These are phyloP conservation scores for Alosa alosa DNA, from an alignment of 2,113 vertebrate genomes.

Conservation along the genomic window DNA sequence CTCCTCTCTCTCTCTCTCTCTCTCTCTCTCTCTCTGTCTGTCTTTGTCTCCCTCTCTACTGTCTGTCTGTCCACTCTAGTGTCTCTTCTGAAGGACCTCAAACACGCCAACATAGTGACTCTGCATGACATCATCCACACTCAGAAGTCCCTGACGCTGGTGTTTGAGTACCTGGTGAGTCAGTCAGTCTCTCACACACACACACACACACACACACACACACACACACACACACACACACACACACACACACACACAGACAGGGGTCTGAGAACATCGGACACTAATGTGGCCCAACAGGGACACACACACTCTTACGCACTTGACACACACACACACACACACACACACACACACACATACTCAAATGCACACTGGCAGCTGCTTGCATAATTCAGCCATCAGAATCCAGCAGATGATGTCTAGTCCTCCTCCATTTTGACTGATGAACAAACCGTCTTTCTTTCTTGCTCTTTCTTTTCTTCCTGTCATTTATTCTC, in stretches of 20 bases:
- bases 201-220: background rate
- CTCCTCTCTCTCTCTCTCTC: background rate
- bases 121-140: constrained; percentile 80
- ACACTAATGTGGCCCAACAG: background rate
- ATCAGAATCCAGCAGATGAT: background rate
- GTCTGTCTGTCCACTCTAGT: constrained; percentile 51
- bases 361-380: background rate
- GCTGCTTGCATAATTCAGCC: constrained; percentile 10
- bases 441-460: background rate
- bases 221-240: background rate
- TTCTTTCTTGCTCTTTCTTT: background rate
- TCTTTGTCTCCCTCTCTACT: background rate
- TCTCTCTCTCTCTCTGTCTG: background rate
- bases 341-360: background rate
- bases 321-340: background rate
- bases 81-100: constrained; percentile 75
- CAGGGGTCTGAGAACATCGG: background rate
- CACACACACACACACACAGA: background rate
- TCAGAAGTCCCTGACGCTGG: constrained; percentile 76
- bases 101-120: constrained; percentile 79
- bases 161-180: constrained; percentile 78
- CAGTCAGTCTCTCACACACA: background rate
- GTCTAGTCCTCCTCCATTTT: background rate
- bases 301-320: background rate
- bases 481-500: background rate